Percentiles rank a stretch among this genome's conserved stretches.
These are phyloP conservation scores for Semaprochilodus insignis DNA, from an alignment of 2,797 vertebrate genomes.

Conservation along the genomic window DNA sequence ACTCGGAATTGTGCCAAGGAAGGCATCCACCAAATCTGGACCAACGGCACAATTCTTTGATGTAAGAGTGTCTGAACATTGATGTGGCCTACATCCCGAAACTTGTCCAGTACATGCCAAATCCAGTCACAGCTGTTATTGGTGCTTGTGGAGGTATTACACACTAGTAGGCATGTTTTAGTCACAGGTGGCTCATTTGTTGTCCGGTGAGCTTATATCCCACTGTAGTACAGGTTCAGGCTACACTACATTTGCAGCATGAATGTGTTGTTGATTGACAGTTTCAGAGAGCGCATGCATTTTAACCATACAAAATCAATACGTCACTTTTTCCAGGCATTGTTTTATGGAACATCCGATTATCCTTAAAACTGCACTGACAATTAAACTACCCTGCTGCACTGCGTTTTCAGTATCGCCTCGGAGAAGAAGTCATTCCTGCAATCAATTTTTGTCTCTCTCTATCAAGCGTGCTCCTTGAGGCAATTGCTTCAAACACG, in stretches of 20 bases:
- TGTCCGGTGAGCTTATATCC: not conserved
- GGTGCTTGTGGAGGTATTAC: too few species aligned
- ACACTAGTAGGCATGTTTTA: too few species aligned
- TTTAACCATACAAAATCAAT: not conserved
- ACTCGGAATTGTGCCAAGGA: too few species aligned
- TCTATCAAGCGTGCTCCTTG: constrained; percentile 28
- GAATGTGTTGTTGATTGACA: too few species aligned
- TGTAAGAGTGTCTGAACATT: too few species aligned
- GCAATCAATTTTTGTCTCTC: constrained; percentile 25
- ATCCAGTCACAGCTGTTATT: too few species aligned
- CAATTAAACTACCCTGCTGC: not conserved
- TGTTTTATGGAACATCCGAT: not conserved
- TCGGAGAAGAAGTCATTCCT: constrained; percentile 12
- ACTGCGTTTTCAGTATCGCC: not conserved
- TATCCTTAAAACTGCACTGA: not conserved
- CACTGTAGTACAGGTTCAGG: not conserved
- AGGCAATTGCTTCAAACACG: constrained; percentile 18
- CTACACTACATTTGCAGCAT: not conserved
- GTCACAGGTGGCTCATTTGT: too few species aligned
- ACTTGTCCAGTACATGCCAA: too few species aligned
- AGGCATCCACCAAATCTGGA: too few species aligned
- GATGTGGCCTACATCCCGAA: too few species aligned
- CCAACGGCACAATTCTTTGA: too few species aligned
- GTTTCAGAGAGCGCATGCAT: not conserved
- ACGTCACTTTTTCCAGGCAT: not conserved